These are phyloP conservation scores for Edolisoma coerulescens DNA, from an alignment of 2,113 vertebrate genomes.

Conservation along the genomic window DNA sequence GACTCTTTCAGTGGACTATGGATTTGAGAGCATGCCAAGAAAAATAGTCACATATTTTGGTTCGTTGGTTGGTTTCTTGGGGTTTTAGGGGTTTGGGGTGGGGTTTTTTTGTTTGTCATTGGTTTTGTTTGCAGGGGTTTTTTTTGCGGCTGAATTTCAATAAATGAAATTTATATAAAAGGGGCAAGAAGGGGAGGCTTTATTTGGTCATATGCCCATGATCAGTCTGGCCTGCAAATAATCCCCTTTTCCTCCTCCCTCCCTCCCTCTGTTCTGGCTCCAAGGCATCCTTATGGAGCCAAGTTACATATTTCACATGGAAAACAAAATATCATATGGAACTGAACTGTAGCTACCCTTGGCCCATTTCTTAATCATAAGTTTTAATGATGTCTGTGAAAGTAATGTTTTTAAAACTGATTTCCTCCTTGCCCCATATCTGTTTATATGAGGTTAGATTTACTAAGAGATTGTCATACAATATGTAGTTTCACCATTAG, in stretches of 20 bases:
- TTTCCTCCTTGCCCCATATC: not conserved
- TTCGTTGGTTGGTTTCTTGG: not conserved
- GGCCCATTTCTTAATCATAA: not conserved
- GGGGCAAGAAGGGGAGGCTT: fast-evolving
- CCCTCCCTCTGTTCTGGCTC: not conserved
- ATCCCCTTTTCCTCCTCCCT: not conserved
- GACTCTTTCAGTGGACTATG: not conserved
- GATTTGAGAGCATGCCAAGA: not conserved
- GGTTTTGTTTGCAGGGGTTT: not conserved
- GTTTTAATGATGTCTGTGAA: not conserved
- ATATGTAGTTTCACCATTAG: not conserved
- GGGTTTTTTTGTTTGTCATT: not conserved
- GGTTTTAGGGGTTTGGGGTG: not conserved
- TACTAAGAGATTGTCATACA: not conserved
- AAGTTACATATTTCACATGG: not conserved
- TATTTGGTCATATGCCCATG: not conserved
- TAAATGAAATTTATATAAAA: not conserved
- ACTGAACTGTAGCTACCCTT: not conserved
- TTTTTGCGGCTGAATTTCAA: not conserved
- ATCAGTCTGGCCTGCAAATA: not conserved
- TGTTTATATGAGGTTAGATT: not conserved
- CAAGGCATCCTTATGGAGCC: not conserved
- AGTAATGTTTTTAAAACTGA: not conserved
- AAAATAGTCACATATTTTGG: not conserved
- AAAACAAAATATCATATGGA: not conserved